Evolutionary conservation across 2,797 vertebrate species (phyloP), one percentile per base, ranked within the genome.

Genomic region (Sebastes melanostomus): DNA sequence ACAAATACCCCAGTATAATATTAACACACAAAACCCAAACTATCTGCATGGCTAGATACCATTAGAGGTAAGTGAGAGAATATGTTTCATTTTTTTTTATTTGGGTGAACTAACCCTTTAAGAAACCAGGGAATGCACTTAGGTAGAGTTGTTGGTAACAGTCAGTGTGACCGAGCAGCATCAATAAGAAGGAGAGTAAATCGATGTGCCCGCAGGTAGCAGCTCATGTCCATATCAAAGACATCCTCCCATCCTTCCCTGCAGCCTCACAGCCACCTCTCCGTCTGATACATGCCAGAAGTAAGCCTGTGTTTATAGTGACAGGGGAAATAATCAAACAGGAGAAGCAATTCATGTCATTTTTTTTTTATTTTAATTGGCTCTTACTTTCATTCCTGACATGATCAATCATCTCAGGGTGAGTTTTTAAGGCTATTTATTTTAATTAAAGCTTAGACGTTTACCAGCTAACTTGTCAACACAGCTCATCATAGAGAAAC

Each of bases 241-340:
- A 71, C 61, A 56, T 58, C 50, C 62, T 38, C 24, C 56, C 22
- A 69, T 52, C 11, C 29, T 25, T 58, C 42, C 46, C 58, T 30
- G 8, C 34, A 14, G 10, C 25, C 58, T 69, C 66, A 72, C 56
- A 54, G 18, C 50, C 36, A 8, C 52, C 20, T 38, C 22, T 10
- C 56, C 16, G 6, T 24, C 75, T 38, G 34, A 27, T 10, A 1
- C 34, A 69, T 13, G 54, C 3, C 83, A 83, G 50, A 65, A 67
- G 72, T 20, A 27, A 42, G 34, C 65, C 70, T 82, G n/a, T 75
- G 65, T 85, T 84, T 78, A 42, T 67, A 69, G 78, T 85, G 72
- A 86, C 82, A 80, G 69, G 59, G 27, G 79, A 81, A 73, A 81
- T 81, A 85, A 91, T 87, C 80, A 82, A 86, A 86, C 82, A 78